phyloP scores from a whole-genome alignment of 1,140 invertebrate species.

The Coptotermes formosanus region DNA sequence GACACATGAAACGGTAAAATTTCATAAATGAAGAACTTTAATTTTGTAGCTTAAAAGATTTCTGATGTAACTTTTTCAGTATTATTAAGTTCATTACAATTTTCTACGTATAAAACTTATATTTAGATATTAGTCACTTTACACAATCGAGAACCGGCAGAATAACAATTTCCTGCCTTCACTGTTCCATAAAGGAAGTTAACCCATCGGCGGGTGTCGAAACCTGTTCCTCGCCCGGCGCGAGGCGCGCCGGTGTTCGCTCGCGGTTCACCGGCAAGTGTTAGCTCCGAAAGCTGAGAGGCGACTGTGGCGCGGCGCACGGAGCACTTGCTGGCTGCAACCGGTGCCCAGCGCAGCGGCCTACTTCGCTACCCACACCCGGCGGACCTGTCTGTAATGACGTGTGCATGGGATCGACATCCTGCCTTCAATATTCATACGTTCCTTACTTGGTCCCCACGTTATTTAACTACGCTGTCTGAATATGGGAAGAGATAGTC shows the following conservation, averaged over 20 bases:
- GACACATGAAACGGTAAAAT: not conserved
- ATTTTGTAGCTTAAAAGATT: not conserved
- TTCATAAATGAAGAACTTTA: not conserved
- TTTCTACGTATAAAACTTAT: not conserved
- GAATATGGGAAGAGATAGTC: too few species aligned
- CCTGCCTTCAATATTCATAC: too few species aligned
- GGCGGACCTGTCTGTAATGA: not conserved
- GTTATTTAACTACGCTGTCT: too few species aligned
- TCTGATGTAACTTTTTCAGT: not conserved
- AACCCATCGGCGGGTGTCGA: not conserved
- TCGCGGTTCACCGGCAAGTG: not conserved
- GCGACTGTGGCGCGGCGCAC: conserved; percentile 1
- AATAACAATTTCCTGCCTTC: not conserved
- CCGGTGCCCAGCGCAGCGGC: not conserved
- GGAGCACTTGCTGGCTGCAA: not conserved
- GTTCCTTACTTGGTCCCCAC: too few species aligned
- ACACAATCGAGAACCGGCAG: not conserved
- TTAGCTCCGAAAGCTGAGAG: not conserved
- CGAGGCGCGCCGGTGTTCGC: not conserved
- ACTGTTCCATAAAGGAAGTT: not conserved
- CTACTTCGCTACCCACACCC: not conserved
- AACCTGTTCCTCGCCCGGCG: not conserved
- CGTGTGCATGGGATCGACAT: not conserved
- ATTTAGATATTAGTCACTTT: not conserved
- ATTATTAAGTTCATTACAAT: not conserved